These are phyloP conservation scores for Heliconius himera DNA, from an alignment of 1,140 invertebrate genomes.

Conservation along the genomic window DNA sequence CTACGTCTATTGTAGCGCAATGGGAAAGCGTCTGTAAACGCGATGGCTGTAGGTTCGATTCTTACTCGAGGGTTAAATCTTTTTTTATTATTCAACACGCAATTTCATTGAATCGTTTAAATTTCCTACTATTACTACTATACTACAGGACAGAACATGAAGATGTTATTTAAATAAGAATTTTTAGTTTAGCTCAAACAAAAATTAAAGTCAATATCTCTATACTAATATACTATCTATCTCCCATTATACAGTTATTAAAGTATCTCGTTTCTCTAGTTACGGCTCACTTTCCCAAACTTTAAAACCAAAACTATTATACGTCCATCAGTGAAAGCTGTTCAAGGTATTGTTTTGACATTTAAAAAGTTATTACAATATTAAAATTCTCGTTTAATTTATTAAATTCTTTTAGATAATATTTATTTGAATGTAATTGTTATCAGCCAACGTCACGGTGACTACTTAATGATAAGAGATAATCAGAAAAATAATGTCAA, in stretches of 20 bases:
- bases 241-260: conserved; percentile 12
- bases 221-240: neutral
- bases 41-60: too few relatives aligned
- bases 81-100: too few relatives aligned
- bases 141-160: too few relatives aligned
- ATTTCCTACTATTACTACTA: too few relatives aligned
- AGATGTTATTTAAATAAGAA: too few relatives aligned
- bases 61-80: too few relatives aligned
- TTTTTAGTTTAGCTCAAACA: neutral
- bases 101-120: too few relatives aligned
- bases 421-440: conserved; percentile 38
- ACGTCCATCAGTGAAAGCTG: conserved; percentile 18
- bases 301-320: conserved; percentile 11
- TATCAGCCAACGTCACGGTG: conserved; percentile 44
- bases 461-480: conserved; percentile 46
- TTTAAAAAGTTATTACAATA: neutral
- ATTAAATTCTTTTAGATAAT: conserved; percentile 1
- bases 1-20: too few relatives aligned
- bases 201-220: neutral
- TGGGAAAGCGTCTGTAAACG: too few relatives aligned
- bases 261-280: conserved; percentile 14
- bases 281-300: neutral
- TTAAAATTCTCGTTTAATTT: conserved; percentile 13
- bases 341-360: conserved; percentile 21
- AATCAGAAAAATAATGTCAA: conserved; percentile 48